A percentile compares a stretch with the other conserved stretches of the same genome.
Conservation (phyloP, 2,797 vertebrate species). For the Eremophila alpestris region DNA sequence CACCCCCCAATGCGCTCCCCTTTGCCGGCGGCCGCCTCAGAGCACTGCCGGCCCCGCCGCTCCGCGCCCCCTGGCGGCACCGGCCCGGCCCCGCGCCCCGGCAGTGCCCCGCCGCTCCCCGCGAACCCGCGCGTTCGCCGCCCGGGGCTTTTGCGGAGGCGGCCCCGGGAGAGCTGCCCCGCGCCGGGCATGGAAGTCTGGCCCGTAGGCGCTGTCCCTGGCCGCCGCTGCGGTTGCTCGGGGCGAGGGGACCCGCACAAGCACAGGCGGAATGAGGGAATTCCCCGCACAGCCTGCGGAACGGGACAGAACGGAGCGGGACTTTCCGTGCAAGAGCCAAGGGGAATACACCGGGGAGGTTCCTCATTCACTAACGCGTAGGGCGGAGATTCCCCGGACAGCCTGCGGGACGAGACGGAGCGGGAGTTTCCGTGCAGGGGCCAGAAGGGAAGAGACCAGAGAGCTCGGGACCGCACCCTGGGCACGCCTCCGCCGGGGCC, state of each 20-base stretch:
- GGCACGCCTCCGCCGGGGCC: background rate
- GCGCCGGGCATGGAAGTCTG: background rate
- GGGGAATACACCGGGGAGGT: background rate
- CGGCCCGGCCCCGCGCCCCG: background rate
- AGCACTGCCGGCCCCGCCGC: background rate
- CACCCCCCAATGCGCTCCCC: accelerated
- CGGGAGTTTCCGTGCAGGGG: background rate
- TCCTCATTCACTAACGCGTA: background rate
- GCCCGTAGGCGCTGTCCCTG: background rate
- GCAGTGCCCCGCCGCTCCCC: background rate
- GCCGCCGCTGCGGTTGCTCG: background rate
- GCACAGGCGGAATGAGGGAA: too few relatives aligned
- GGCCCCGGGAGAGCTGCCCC: accelerated
- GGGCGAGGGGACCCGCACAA: background rate
- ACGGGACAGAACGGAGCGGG: background rate
- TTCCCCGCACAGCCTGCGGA: background rate
- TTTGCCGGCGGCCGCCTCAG: accelerated
- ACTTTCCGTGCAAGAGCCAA: background rate
- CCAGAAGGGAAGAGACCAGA: accelerated
- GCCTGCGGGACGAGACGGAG: background rate
- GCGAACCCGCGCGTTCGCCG: accelerated
- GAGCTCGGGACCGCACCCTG: background rate
- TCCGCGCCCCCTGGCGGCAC: background rate
- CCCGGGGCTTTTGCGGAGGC: background rate
- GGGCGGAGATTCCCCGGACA: background rate